Evolutionary conservation across 1,140 invertebrate species (phyloP).

Genomic region (Batillaria attramentaria): DNA sequence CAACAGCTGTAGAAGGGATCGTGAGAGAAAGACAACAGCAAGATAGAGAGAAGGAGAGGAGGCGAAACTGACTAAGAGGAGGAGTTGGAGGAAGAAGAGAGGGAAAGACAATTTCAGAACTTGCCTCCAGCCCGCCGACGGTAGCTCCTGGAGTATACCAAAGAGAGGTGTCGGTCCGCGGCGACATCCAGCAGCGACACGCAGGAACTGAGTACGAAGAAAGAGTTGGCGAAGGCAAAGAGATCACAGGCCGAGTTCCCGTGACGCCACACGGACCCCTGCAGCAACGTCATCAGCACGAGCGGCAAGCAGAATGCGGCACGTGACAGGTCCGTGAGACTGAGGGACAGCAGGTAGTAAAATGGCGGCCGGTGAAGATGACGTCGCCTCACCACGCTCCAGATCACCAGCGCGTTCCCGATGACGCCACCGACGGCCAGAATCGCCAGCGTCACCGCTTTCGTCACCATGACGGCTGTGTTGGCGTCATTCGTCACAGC

Average conservation of each 20-base stretch:
- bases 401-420: constrained; percentile 56
- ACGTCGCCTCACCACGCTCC: constrained; percentile 56
- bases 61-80: constrained; percentile 21
- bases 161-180: constrained; percentile 60
- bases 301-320: constrained; percentile 64
- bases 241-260: constrained; percentile 58
- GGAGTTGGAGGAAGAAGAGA: constrained; percentile 27
- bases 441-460: constrained; percentile 44
- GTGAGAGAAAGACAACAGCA: neutral
- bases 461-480: constrained; percentile 17
- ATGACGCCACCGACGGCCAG: constrained; percentile 54
- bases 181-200: constrained; percentile 61
- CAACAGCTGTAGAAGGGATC: no score
- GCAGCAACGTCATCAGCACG: constrained; percentile 57
- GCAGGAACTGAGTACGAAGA: constrained; percentile 63
- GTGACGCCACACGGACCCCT: constrained; percentile 60
- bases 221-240: constrained; percentile 64
- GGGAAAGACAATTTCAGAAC: constrained; percentile 49
- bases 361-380: constrained; percentile 63
- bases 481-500: neutral
- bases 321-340: constrained; percentile 61
- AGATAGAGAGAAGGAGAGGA: constrained; percentile 31
- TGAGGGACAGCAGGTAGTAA: constrained; percentile 64
- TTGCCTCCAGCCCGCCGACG: constrained; percentile 52
- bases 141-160: constrained; percentile 59